Conservation (phyloP, 2,113 vertebrate species). For the Tretioscincus oriximinensis region DNA sequence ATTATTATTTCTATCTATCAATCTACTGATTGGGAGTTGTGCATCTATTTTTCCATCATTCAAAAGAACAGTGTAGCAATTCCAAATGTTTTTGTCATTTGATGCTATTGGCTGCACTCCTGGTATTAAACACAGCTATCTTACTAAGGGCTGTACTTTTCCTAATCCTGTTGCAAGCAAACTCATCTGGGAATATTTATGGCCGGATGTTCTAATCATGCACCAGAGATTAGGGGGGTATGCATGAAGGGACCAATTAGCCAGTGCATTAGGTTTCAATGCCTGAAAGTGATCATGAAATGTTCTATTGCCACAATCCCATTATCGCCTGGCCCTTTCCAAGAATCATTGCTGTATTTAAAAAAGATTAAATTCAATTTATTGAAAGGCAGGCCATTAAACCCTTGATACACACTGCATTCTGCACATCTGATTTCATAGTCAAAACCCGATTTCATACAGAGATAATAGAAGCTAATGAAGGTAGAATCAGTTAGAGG, state of each 20-base stretch:
- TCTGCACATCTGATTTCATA: slow-evolving; percentile 50
- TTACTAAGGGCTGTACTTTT: slow-evolving; percentile 29
- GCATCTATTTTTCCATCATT: slow-evolving; percentile 9
- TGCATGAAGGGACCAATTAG: slow-evolving; percentile 52
- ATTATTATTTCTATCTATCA: slow-evolving; percentile 15
- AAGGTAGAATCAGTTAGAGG: slow-evolving; percentile 67
- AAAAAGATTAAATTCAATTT: slow-evolving; percentile 72
- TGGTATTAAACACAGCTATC: slow-evolving; percentile 20
- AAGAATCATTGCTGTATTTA: slow-evolving; percentile 61
- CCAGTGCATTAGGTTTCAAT: slow-evolving; percentile 52
- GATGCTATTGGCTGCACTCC: not conserved
- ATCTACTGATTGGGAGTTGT: slow-evolving; percentile 21
- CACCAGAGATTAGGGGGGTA: slow-evolving; percentile 35
- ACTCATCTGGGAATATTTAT: slow-evolving; percentile 37
- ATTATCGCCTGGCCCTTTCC: slow-evolving; percentile 55
- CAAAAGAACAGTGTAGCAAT: slow-evolving; percentile 12
- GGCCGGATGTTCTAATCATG: slow-evolving; percentile 22
- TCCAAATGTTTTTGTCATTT: not conserved
- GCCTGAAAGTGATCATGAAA: slow-evolving; percentile 41
- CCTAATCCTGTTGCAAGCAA: slow-evolving; percentile 24
- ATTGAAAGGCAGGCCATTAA: slow-evolving; percentile 68
- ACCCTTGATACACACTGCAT: slow-evolving; percentile 54
- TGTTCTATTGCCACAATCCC: slow-evolving; percentile 48
- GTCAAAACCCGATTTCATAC: slow-evolving; percentile 63
- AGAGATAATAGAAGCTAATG: slow-evolving; percentile 65